Conservation (phyloP, 2,797 vertebrate genomes). For the Chanos chanos region DNA sequence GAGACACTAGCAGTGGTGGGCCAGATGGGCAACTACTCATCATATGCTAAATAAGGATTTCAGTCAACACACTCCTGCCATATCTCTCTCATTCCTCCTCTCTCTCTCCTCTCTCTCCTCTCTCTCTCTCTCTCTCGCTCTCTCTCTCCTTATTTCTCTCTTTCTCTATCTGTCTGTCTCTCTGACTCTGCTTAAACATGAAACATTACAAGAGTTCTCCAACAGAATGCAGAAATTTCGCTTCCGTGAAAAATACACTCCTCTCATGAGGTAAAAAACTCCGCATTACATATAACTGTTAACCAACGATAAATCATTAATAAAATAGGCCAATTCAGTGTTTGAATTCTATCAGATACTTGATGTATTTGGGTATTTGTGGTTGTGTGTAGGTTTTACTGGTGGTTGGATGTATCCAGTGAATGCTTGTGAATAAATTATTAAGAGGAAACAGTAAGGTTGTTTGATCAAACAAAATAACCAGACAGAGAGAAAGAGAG, state of each 20-base stretch:
- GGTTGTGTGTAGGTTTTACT: background rate
- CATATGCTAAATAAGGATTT: slow-evolving; percentile 74
- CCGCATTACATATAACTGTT: background rate
- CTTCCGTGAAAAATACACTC: too few species aligned
- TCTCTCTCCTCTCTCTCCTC: slow-evolving; percentile 29
- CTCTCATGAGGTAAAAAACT: too few species aligned
- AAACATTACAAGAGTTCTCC: too few species aligned
- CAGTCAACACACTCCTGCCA: slow-evolving; percentile 57
- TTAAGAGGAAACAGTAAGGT: slow-evolving; percentile 38
- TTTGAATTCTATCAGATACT: slow-evolving; percentile 9
- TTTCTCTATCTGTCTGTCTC: background rate
- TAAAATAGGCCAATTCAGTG: background rate
- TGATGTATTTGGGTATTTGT: background rate
- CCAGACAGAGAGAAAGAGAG: background rate
- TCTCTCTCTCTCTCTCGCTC: background rate
- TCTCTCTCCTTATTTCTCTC: slow-evolving; percentile 1
- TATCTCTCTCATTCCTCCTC: slow-evolving; percentile 8
- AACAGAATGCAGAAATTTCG: too few species aligned
- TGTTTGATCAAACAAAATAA: slow-evolving; percentile 24
- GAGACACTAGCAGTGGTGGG: slow-evolving; percentile 60
- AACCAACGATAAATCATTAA: slow-evolving; percentile 9
- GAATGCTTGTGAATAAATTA: slow-evolving; percentile 36
- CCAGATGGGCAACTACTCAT: slow-evolving; percentile 79
- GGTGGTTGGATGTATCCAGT: slow-evolving; percentile 12
- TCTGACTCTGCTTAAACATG: too few species aligned